These are phyloP conservation scores for Heteromurus nitidus DNA, from an alignment of 2,888 invertebrate species.

Conservation along the genomic window DNA sequence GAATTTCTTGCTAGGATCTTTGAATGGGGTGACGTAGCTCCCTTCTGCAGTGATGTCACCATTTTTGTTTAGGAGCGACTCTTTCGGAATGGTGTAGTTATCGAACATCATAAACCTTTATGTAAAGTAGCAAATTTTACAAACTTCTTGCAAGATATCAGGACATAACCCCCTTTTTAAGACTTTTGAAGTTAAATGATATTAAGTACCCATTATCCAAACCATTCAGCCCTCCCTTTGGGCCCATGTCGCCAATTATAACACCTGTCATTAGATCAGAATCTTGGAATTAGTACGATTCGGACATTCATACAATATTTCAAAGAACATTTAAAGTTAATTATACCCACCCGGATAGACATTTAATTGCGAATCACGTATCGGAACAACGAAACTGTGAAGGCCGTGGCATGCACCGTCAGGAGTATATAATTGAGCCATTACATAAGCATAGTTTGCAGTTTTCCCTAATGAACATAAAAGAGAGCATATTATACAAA, in stretches of 20 bases:
- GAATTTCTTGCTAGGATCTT: slow-evolving; percentile 89
- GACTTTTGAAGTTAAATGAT: too few species aligned
- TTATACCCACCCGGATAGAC: slow-evolving; percentile 89
- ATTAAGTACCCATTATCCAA: slow-evolving; percentile 90
- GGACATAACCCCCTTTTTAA: too few species aligned
- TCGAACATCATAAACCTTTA: slow-evolving; percentile 89
- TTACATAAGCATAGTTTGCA: slow-evolving; percentile 89
- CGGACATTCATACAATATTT: too few species aligned
- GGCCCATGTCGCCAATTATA: slow-evolving; percentile 92
- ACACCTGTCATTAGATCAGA: too few species aligned
- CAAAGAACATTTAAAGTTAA: too few species aligned
- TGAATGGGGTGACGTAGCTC: slow-evolving; percentile 89
- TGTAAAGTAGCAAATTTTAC: neutral
- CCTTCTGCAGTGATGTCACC: slow-evolving; percentile 93
- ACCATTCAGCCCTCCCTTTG: slow-evolving; percentile 92
- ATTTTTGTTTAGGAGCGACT: slow-evolving; percentile 89
- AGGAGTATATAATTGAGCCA: slow-evolving; percentile 90
- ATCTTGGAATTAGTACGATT: too few species aligned
- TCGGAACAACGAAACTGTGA: slow-evolving; percentile 91
- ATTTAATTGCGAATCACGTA: slow-evolving; percentile 85
- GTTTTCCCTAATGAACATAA: slow-evolving; percentile 80
- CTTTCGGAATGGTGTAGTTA: slow-evolving; percentile 89
- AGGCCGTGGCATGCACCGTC: slow-evolving; percentile 88
- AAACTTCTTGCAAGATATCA: too few species aligned
- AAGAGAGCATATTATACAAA: neutral